Evolutionary conservation across 2,888 invertebrate genomes (phyloP).

Genomic region (Pristionchus entomophagus): DNA sequence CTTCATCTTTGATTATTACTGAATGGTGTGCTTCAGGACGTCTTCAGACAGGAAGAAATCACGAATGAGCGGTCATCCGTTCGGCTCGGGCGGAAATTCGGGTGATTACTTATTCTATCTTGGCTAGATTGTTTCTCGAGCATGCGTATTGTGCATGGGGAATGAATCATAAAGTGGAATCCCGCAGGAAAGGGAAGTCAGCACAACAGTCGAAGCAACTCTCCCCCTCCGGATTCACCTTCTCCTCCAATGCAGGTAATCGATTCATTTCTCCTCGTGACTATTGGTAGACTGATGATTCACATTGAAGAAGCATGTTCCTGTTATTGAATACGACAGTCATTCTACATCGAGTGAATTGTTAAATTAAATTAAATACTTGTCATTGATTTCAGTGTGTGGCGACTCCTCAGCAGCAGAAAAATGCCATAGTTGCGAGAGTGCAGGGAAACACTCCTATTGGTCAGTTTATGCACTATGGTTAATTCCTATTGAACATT

Average conservation of each 20-base stretch:
- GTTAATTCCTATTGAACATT: neutral
- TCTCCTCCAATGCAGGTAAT: conserved; percentile 21
- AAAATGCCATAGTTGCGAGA: conserved; percentile 58
- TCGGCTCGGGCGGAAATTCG: conserved; percentile 27
- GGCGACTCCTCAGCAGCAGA: conserved; percentile 56
- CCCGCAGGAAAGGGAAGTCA: conserved; percentile 12
- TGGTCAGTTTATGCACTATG: neutral
- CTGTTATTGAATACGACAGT: too few relatives aligned
- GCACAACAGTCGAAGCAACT: conserved; percentile 29
- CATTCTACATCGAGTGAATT: neutral
- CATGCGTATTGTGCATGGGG: neutral
- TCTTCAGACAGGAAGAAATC: neutral
- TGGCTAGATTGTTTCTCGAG: neutral
- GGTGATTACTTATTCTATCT: neutral
- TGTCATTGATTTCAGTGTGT: conserved; percentile 44
- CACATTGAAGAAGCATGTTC: too few relatives aligned
- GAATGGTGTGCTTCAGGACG: conserved; percentile 11
- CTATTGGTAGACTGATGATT: too few relatives aligned
- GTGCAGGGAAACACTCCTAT: conserved; percentile 58
- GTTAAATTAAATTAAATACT: neutral
- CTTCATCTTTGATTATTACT: conserved; percentile 1
- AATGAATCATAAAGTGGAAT: neutral
- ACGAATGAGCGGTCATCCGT: conserved; percentile 39
- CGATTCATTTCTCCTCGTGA: neutral
- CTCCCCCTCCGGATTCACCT: conserved; percentile 26